Evolutionary conservation across 2,888 invertebrate species (phyloP).

Genomic region (Leptopilina drosophilae): DNA sequence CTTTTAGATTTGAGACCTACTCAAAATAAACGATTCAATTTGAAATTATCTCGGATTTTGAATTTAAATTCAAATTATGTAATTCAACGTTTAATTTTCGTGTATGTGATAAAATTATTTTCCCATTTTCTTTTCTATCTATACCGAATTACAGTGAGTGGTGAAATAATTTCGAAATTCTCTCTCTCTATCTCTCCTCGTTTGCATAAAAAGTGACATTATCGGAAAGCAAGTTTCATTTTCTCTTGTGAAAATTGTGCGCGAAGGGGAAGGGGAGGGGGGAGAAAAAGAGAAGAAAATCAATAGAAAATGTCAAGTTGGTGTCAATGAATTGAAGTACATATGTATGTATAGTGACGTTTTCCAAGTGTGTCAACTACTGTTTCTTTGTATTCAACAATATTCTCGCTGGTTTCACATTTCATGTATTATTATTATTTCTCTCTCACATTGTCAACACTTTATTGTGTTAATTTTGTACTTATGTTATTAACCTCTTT

Average conservation of each 20-base stretch:
- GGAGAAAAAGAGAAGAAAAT: background rate
- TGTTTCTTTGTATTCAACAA: conserved; percentile 6
- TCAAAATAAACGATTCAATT: too few relatives aligned
- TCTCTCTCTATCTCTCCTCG: too few relatives aligned
- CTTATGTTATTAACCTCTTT: conserved; percentile 17
- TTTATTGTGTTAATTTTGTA: conserved; percentile 1
- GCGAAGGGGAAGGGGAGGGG: background rate
- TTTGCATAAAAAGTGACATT: background rate
- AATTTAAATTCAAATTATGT: too few relatives aligned
- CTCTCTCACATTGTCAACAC: background rate
- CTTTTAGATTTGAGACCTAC: too few relatives aligned
- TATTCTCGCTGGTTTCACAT: background rate
- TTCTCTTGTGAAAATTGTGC: background rate
- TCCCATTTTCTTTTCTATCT: too few relatives aligned
- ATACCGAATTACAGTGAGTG: background rate
- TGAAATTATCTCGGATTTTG: too few relatives aligned
- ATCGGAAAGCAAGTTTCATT: background rate
- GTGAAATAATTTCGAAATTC: background rate
- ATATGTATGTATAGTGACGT: background rate
- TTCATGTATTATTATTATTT: background rate
- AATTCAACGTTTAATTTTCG: too few relatives aligned
- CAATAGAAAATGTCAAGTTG: conserved; percentile 14
- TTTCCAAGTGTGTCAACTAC: conserved; percentile 3
- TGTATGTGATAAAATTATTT: too few relatives aligned
- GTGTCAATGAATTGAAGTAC: background rate